Conservation (phyloP, 1,140 invertebrate species). For the Rhizoglyphus robini region DNA sequence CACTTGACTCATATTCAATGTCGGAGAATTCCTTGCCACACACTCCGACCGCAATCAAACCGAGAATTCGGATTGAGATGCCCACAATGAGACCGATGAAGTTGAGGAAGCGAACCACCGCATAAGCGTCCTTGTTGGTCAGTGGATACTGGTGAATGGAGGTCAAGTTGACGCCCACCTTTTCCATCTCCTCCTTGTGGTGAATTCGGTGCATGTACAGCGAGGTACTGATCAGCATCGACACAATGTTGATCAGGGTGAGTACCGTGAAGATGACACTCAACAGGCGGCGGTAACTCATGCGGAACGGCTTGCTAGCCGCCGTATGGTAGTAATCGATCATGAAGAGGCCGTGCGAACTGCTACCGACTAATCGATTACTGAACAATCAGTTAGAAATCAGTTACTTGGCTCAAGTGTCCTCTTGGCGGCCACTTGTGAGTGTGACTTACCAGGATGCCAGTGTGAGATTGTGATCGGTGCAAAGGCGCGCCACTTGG, state of each 20-base stretch:
- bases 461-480: too few species aligned
- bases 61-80: not conserved
- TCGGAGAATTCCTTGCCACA: not conserved
- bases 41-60: not conserved
- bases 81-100: not conserved
- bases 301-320: not conserved
- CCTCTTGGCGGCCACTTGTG: too few species aligned
- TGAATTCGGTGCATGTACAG: not conserved
- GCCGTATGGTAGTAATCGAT: not conserved
- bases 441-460: too few species aligned
- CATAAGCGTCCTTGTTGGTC: constrained; percentile 1
- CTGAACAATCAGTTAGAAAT: not conserved
- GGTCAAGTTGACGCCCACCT: not conserved
- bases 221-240: not conserved
- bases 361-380: too few species aligned
- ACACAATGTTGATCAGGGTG: not conserved
- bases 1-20: constrained; percentile 1
- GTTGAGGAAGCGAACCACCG: constrained; percentile 7
- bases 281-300: constrained; percentile 6
- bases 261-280: not conserved
- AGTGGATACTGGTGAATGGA: not conserved
- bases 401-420: too few species aligned
- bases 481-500: too few species aligned
- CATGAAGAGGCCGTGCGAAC: not conserved
- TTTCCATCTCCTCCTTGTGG: not conserved